Base-by-base conservation (phyloP, 53 echinoderm and acorn worm species). In the Patiria pectinifera region DNA sequence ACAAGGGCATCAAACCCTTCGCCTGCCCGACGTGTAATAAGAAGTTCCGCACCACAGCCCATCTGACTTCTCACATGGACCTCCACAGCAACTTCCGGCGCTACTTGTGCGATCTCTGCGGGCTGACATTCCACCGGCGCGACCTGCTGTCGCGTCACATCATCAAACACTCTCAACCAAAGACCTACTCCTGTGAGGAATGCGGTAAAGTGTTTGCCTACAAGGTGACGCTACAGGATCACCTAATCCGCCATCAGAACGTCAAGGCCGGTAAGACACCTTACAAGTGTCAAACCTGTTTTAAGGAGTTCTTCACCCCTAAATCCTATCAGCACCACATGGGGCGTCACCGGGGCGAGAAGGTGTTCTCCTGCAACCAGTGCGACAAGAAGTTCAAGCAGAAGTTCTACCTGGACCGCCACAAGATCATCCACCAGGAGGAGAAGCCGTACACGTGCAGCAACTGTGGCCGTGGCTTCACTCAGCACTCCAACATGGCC, bases 401-500 rank as follows among this genome's bases (percentile, higher is more conserved):
- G 86, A 94, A 94, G 85, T 87, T 92, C 48, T 94, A 95, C 82
- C 74, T 95, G 94, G 94, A 95, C 83, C 94, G 95, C 22, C 95
- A 95, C 82, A 94, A 95, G 72, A 94, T 95, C 48, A 95, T 94
- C 75, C 95, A 95, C 66, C 89, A 90, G 35, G 95, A 95, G 59
- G 94, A 94, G 83, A 95, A 95, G 80, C 95, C 95, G 4, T 94
- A 94, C 78, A 94, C 92, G 63, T 95, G 95, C 83, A 88, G 80
- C 45, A 94, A 95, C 78, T 95, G 95, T 70, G 95, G 95, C 6
- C 92, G 95, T 48, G 95, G 95, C 11, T 95, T 95, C 85, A 94
- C 94, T 25, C 95, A 95, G 91, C 94, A 92, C 91, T 95, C 95
- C 44, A 94, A 95, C 75, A 94, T 95, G 92, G 91, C 92, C 47